A percentile compares a stretch with the other conserved stretches of the same genome.
These are phyloP conservation scores for Pollenia amentaria DNA, from an alignment of 2,888 invertebrate genomes.

Conservation along the genomic window DNA sequence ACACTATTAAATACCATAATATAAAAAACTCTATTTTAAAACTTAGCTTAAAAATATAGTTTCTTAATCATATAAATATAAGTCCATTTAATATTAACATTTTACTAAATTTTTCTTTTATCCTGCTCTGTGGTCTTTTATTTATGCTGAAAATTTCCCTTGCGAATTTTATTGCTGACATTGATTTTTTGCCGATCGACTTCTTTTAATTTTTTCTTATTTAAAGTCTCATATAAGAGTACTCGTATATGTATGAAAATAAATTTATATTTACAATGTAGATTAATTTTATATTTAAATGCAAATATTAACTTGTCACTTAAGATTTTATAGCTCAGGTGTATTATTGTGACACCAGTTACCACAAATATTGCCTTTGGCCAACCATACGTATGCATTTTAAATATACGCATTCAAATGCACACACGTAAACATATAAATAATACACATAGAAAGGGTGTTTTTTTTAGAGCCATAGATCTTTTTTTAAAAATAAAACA, in stretches of 20 bases:
- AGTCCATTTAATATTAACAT: neutral
- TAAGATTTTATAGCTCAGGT: slow-evolving; percentile 69
- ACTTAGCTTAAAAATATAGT: neutral
- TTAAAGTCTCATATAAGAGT: no score
- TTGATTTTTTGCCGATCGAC: neutral
- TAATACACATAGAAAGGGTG: neutral
- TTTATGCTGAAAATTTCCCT: neutral
- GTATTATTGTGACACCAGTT: slow-evolving; percentile 62
- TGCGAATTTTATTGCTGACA: slow-evolving; percentile 2
- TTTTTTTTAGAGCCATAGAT: no score
- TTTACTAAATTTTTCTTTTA: neutral
- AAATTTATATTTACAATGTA: slow-evolving; percentile 31
- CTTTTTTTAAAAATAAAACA: no score
- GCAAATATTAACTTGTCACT: slow-evolving; percentile 66
- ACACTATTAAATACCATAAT: no score
- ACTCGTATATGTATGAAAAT: neutral
- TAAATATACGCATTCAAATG: neutral
- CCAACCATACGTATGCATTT: slow-evolving; percentile 53
- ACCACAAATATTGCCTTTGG: slow-evolving; percentile 64
- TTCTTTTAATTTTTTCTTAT: neutral
- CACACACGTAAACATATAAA: neutral
- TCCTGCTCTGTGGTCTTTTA: neutral
- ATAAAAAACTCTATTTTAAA: no score
- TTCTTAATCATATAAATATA: neutral
- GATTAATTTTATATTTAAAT: slow-evolving; percentile 53